Base-by-base conservation (phyloP, 2,888 invertebrate genomes). In the Andrena camellia region DNA sequence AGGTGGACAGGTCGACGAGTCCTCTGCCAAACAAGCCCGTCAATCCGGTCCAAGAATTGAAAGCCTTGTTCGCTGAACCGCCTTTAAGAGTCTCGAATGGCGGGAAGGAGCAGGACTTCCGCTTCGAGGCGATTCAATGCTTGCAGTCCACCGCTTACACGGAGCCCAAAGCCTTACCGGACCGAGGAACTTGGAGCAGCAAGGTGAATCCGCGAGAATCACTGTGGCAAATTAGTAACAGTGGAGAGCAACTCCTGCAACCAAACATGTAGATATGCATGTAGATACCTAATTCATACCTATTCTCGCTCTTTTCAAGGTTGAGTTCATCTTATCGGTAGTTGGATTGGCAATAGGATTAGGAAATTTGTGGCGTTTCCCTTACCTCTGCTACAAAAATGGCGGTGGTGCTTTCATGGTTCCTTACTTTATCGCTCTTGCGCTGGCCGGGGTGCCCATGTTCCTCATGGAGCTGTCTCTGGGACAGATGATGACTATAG, bases 291-390 rank as follows among this genome's bases (percentile, higher is more conserved):
- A 70, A 69, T 13, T 13, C 17, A 10, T 3, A 5, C 23, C 10
- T 66, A 8, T 26, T n/a, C 6, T 57, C 23, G 23, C 77, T 13
- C 31, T 66, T 71, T 93, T 82, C 89, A 35, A 93, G 93, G 83
- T 95, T 72, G 96, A 96, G 90, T 96, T 96, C 88, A 93, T 96
- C 26, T 92, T 96, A 0, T 95, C 96, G 2, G 95, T 95, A 67
- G 94, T 96, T 29, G 96, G 96, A 52, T 95, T 96, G 90, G 95
- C 95, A 10, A 95, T 96, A 62, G 96, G 96, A 1, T 92, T 96
- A n/a, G 96, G 96, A 60, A 96, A 96, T 89, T 94, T 96, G 13
- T 96, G 96, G 96, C 93, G 96, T 78, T 96, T 96, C 92, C 96
- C 96, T 3, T 96, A 96, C 84, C 93, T 95, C 8, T 95, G 95